Base-by-base conservation (phyloP, 1,140 invertebrate species). In the Pemphigus obesinymphae region DNA sequence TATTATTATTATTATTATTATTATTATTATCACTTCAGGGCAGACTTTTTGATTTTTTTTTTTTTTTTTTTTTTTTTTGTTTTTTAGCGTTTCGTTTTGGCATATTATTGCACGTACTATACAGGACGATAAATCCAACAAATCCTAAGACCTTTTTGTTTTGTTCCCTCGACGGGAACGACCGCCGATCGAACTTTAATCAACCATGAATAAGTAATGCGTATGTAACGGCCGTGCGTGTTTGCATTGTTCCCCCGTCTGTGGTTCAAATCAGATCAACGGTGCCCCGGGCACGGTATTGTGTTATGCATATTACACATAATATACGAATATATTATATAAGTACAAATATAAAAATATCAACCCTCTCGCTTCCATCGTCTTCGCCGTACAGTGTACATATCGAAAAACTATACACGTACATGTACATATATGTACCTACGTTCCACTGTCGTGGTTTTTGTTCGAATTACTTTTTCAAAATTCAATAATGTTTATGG, bases 181-280 rank as follows among this genome's bases (percentile, higher is more conserved):
- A 26, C 20, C 45, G 55, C 31, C 31, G 75, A 78, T 78, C 75
- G 75, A 78, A 78, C 75, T 78, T 78, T 78, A 78, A 78, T 78
- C 75, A 78, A 78, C 75, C 75, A 78, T 78, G 37, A 78, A 78
- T 78, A 78, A 78, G 53, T 78, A 78, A 78, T 78, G n/a, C 53
- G 40, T n/a, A n/a, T n/a, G n/a, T 31, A n/a, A 66, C 75, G 34
- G 75, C 50, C 53, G 75, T 78, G 37, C 3, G 55, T 78, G 75
- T 78, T 78, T 78, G 75, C 55, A 78, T 78, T 78, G 75, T 78
- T 78, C 53, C 75, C n/a, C 76, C 53, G 37, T 80, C 55, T 26
- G 76, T 11, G 76, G 76, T 80, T 80, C 76, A 80, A 80, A 80
- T 80, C 76, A 80, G 76, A 80, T 80, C 76, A 63, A 80, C 76